Conservation (phyloP, 2,113 vertebrate species). For the Alces alces region DNA sequence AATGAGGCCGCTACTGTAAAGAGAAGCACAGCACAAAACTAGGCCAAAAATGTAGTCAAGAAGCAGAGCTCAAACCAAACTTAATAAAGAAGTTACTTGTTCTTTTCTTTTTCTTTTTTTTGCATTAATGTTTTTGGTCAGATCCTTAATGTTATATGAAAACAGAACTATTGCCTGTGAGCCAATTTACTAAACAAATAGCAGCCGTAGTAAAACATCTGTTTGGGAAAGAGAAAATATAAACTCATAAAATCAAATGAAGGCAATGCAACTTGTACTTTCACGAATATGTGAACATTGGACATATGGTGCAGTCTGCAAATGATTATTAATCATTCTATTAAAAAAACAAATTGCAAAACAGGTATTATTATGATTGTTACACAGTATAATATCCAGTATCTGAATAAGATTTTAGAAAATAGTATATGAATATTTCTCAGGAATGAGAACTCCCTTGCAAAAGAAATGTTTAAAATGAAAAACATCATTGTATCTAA, state of each 20-base stretch:
- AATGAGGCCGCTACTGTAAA: background rate
- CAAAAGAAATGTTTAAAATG: background rate
- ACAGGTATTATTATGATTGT: background rate
- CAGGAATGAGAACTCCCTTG: background rate
- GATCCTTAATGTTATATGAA: conserved; percentile 41
- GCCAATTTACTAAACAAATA: conserved; percentile 55
- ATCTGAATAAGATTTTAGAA: background rate
- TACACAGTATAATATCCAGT: background rate
- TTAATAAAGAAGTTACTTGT: background rate
- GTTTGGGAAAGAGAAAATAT: conserved; percentile 61
- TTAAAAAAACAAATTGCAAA: conserved; percentile 46
- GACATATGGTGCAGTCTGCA: conserved; percentile 34
- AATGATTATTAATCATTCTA: conserved; percentile 35
- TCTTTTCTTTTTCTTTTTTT: background rate
- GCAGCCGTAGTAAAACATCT: conserved; percentile 68
- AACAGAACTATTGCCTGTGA: conserved; percentile 34
- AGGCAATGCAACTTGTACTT: conserved; percentile 26
- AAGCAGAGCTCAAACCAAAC: background rate
- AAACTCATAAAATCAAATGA: conserved; percentile 58
- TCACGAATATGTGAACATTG: background rate
- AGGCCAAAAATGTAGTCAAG: background rate
- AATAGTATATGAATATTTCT: background rate
- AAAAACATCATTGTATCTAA: background rate
- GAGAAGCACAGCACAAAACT: background rate
- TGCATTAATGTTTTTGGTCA: background rate